phyloP scores from a whole-genome alignment of 2,888 invertebrate species.

The Chydorus sphaericus region DNA sequence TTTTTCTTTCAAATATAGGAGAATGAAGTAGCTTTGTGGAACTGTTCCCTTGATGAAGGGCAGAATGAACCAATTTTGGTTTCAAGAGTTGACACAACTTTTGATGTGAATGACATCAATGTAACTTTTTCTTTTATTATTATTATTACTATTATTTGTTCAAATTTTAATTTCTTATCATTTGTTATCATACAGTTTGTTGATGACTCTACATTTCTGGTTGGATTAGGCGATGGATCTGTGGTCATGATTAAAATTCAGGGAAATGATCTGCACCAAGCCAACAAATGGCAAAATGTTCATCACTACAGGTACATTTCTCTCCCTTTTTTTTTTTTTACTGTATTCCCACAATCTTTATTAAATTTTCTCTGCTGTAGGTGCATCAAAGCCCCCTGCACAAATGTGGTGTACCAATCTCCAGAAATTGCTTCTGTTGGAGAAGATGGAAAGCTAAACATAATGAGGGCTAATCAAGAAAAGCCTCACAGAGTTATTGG shows the following conservation, averaged over 20 bases:
- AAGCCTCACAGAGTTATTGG: slow-evolving; percentile 37
- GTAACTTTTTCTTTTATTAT: slow-evolving; percentile 31
- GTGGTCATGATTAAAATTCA: slow-evolving; percentile 49
- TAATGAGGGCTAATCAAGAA: slow-evolving; percentile 37
- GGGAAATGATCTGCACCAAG: slow-evolving; percentile 36
- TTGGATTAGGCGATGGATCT: slow-evolving; percentile 44
- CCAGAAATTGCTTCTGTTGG: slow-evolving; percentile 67
- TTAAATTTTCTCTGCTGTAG: too few species aligned
- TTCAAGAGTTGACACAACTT: slow-evolving; percentile 43
- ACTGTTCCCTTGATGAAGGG: slow-evolving; percentile 40
- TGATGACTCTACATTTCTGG: slow-evolving; percentile 46
- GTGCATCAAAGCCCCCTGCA: slow-evolving; percentile 46
- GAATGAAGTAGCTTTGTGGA: slow-evolving; percentile 59
- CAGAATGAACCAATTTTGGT: slow-evolving; percentile 47
- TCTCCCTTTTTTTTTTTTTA: background rate
- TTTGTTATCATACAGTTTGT: slow-evolving; percentile 39
- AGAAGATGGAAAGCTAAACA: slow-evolving; percentile 59
- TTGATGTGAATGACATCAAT: slow-evolving; percentile 66
- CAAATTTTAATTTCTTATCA: slow-evolving; percentile 7
- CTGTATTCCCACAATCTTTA: slow-evolving; percentile 16
- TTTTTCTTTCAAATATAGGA: slow-evolving; percentile 26
- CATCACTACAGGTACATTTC: slow-evolving; percentile 43
- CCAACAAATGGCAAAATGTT: slow-evolving; percentile 43
- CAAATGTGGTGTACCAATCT: slow-evolving; percentile 56
- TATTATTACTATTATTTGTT: background rate